These are phyloP conservation scores for Trichonephila clavata DNA, from an alignment of 1,140 invertebrate genomes.

Conservation along the genomic window DNA sequence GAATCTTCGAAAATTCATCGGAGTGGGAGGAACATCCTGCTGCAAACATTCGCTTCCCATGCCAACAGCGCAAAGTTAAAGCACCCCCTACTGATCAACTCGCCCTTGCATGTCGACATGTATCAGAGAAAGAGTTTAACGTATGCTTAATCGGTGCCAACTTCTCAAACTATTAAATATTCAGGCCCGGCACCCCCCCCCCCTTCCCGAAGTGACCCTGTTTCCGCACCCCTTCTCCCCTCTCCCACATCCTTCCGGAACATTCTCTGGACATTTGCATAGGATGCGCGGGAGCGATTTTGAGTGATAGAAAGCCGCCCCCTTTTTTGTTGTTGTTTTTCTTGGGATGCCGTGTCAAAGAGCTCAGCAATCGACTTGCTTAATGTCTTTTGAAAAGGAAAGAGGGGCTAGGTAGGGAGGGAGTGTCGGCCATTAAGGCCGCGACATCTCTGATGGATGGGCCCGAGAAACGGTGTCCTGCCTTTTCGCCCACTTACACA, in stretches of 20 bases:
- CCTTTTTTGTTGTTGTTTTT: conserved; percentile 42
- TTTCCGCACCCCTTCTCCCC: neutral
- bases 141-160: conserved; percentile 7
- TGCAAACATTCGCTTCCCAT: conserved; percentile 21
- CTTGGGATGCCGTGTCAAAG: conserved; percentile 49
- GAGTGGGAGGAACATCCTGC: neutral
- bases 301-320: neutral
- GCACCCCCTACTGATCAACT: neutral
- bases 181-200: neutral
- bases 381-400: conserved; percentile 73
- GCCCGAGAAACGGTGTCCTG: conserved; percentile 64
- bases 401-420: neutral
- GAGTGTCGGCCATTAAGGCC: conserved; percentile 63
- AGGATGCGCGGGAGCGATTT: conserved; percentile 30
- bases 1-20: neutral
- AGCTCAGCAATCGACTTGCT: conserved; percentile 52
- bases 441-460: conserved; percentile 62
- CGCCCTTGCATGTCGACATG: conserved; percentile 14
- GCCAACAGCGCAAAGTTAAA: conserved; percentile 20
- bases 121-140: conserved; percentile 29
- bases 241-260: conserved; percentile 4
- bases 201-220: neutral
- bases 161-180: conserved; percentile 37
- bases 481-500: conserved; percentile 68
- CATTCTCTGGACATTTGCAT: conserved; percentile 51